Percentiles rank a stretch among this genome's conserved stretches.
These are phyloP conservation scores for Dorcus parallelipipedus DNA, from an alignment of 2,888 invertebrate genomes.

Conservation along the genomic window DNA sequence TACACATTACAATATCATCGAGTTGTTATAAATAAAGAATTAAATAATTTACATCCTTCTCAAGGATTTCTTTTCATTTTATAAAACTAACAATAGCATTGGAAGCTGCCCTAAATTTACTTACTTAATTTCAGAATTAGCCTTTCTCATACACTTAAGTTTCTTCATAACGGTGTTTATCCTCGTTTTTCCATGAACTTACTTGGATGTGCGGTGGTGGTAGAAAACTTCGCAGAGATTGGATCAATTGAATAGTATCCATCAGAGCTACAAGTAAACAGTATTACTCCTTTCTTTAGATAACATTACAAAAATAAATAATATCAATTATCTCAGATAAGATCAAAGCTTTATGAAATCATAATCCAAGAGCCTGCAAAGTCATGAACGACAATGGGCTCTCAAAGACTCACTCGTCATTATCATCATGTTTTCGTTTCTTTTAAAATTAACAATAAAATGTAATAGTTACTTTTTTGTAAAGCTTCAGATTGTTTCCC, in stretches of 20 bases:
- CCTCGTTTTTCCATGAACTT: constrained; percentile 87
- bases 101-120: constrained; percentile 9
- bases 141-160: constrained; percentile 29
- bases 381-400: constrained; percentile 23
- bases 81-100: constrained; percentile 12
- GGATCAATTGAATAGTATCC: constrained; percentile 83
- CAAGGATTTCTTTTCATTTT: constrained; percentile 25
- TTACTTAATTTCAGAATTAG: neutral
- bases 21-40: constrained; percentile 16
- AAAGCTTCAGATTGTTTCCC: constrained; percentile 86
- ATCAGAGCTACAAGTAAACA: constrained; percentile 60
- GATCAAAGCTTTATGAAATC: constrained; percentile 27
- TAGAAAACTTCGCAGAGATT: constrained; percentile 77
- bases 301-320: neutral
- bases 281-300: neutral
- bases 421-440: constrained; percentile 35
- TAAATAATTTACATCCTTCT: constrained; percentile 31
- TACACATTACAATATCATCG: neutral
- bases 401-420: constrained; percentile 38
- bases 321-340: constrained; percentile 20
- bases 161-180: constrained; percentile 58
- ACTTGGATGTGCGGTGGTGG: constrained; percentile 87
- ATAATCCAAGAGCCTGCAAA: constrained; percentile 29
- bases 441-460: neutral
- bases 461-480: constrained; percentile 69